A percentile compares a stretch with the other conserved stretches of the same genome.
These are phyloP conservation scores for Poecilia velifera DNA, from an alignment of 2,797 vertebrate genomes.

Conservation along the genomic window DNA sequence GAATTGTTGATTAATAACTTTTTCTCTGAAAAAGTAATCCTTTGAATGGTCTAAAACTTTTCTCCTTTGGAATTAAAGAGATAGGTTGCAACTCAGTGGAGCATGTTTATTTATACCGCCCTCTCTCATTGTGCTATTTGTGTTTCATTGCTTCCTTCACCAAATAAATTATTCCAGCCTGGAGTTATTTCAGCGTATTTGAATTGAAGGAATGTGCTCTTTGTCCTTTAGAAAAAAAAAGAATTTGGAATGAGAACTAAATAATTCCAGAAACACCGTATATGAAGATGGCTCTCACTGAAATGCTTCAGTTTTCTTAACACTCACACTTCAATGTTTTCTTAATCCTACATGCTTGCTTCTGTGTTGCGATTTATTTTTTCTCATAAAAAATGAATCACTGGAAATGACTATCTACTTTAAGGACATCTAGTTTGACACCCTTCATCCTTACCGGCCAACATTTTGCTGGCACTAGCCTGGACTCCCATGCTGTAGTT, in stretches of 20 bases:
- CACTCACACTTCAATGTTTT: background rate
- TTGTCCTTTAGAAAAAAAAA: background rate
- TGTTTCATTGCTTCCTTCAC: slow-evolving; percentile 24
- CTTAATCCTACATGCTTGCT: background rate
- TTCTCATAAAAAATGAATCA: background rate
- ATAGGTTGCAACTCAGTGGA: background rate
- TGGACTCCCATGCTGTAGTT: slow-evolving; percentile 13
- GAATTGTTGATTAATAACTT: background rate
- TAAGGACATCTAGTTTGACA: slow-evolving; percentile 8
- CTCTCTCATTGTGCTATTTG: background rate
- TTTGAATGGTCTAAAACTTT: background rate
- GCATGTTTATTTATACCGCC: background rate
- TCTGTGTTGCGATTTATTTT: background rate
- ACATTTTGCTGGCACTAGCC: slow-evolving; percentile 18
- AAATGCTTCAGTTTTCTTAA: background rate
- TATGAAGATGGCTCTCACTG: background rate
- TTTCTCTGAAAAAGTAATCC: background rate
- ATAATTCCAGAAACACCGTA: background rate
- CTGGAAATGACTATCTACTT: slow-evolving; percentile 4
- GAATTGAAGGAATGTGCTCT: background rate
- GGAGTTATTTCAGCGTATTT: slow-evolving; percentile 5
- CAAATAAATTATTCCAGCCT: slow-evolving; percentile 31
- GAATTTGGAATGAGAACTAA: background rate
- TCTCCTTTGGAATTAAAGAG: background rate
- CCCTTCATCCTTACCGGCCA: slow-evolving; percentile 16